Percentiles rank a stretch among this genome's conserved stretches.
Conservation (phyloP, 2,888 invertebrate genomes). For the Drosophila limbata region DNA sequence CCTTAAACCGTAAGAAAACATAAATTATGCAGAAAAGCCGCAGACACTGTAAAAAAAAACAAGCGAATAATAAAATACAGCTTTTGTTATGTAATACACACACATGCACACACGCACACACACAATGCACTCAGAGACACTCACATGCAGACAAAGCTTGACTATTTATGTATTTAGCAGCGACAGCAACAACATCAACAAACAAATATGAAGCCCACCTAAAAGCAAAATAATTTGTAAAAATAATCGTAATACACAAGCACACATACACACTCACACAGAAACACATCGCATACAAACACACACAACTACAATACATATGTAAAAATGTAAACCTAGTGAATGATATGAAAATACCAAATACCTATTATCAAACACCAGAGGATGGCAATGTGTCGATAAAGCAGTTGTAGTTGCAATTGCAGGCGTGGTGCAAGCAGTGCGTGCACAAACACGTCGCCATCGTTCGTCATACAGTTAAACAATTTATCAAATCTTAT, state of each 20-base stretch:
- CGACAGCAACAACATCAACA: constrained; percentile 60
- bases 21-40: constrained; percentile 46
- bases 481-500: constrained; percentile 35
- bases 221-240: constrained; percentile 77
- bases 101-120: constrained; percentile 27
- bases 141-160: constrained; percentile 61
- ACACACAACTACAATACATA: constrained; percentile 30
- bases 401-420: constrained; percentile 12
- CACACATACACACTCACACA: constrained; percentile 23
- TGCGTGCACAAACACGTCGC: constrained; percentile 10
- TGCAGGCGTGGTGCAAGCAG: constrained; percentile 19
- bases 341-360: constrained; percentile 30
- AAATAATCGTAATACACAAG: constrained; percentile 62
- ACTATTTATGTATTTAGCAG: constrained; percentile 55
- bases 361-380: constrained; percentile 24
- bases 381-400: constrained; percentile 27
- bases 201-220: constrained; percentile 80
- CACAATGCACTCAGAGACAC: constrained; percentile 22
- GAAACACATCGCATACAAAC: constrained; percentile 7
- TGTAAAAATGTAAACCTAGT: constrained; percentile 55
- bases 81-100: constrained; percentile 65
- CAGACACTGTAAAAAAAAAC: constrained; percentile 75
- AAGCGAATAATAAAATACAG: constrained; percentile 53
- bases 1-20: constrained; percentile 58
- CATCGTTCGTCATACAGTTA: constrained; percentile 15